Base-by-base conservation (phyloP, 2,797 vertebrate species). In the Muscicapa striata region DNA sequence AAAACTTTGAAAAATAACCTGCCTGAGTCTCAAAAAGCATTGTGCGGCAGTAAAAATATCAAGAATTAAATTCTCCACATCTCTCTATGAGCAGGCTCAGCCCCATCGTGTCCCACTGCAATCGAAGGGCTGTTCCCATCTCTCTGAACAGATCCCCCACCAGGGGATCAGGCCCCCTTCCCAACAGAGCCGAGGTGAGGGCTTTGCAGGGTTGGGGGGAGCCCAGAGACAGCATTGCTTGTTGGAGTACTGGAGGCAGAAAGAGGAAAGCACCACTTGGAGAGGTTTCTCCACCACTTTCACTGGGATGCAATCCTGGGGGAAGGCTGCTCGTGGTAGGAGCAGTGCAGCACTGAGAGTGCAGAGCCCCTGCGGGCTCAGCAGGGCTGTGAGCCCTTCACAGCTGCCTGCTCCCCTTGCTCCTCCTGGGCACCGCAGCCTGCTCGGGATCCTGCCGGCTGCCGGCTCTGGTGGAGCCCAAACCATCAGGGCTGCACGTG, bases 51-150 rank as follows among this genome's bases (percentile, higher is more conserved):
- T 32, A 46, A 40, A 87, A 92, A 58, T 29, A 84, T 9, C 1
- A 3, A 59, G 7, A 34, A 70, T 15, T 46, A 69, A 82, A 40
- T 32, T 4, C 0, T 5, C 1, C 27, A 2, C 0, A 0, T 36
- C 13, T 74, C 9, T 23, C 36, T 55, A 29, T 3, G 12, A 32
- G 46, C n/a, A 66, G 30, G 29, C 26, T 82, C 11, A 38, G 83
- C 64, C 72, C 40, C 22, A 15, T 26, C 3, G 0, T 22, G 12
- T 73, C 59, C 70, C 27, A 27, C 22, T 2, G 5, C 36, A 82
- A 15, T 27, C 74, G 32, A 20, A 55, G 51, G 27, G 48, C 38
- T 10, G 18, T 62, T 84, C 30, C 43, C 48, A 43, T 15, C 26
- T 81, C 54, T 81, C 15, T 1, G 3, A 55, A 59, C 17, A 68